These are phyloP conservation scores for Oreonectes daqikongensis DNA, from an alignment of 2,797 vertebrate species.

Conservation along the genomic window DNA sequence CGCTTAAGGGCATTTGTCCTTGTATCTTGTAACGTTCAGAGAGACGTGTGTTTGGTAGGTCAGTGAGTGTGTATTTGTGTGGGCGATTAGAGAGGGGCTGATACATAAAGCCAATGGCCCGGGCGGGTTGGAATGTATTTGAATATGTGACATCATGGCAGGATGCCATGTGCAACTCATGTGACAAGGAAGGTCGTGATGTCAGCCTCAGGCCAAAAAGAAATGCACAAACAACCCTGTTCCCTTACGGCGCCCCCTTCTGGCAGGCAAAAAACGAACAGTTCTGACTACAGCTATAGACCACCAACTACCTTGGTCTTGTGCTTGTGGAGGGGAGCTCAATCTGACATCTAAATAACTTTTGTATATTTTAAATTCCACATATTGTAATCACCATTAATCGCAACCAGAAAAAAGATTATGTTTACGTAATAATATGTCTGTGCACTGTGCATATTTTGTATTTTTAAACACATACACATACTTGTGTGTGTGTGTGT, in stretches of 20 bases:
- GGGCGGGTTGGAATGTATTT: conserved; percentile 41
- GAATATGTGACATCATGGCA: conserved; percentile 51
- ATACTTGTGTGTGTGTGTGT: too few relatives aligned
- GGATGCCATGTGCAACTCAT: conserved; percentile 58
- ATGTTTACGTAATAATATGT: too few relatives aligned
- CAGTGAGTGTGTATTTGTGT: conserved; percentile 38
- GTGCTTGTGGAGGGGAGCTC: too few relatives aligned
- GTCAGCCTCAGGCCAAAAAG: conserved; percentile 40
- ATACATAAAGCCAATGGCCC: conserved; percentile 43
- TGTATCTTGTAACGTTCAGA: neutral
- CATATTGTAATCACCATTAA: too few relatives aligned
- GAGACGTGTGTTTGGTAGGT: conserved; percentile 13
- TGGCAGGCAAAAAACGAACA: conserved; percentile 37
- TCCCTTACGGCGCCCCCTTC: conserved; percentile 15
- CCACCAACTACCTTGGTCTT: too few relatives aligned
- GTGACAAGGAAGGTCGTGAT: conserved; percentile 61
- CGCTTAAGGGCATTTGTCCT: neutral
- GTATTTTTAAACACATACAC: too few relatives aligned
- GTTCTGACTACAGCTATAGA: too few relatives aligned
- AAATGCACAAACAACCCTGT: neutral
- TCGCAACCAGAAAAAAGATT: too few relatives aligned
- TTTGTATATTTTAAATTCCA: too few relatives aligned
- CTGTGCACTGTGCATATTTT: too few relatives aligned
- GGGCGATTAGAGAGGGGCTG: conserved; percentile 7
- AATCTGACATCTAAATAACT: too few relatives aligned